Evolutionary conservation across 2,797 vertebrate genomes (phyloP), one percentile per base, ranked within the genome.

Genomic region (Acanthopagrus latus): DNA sequence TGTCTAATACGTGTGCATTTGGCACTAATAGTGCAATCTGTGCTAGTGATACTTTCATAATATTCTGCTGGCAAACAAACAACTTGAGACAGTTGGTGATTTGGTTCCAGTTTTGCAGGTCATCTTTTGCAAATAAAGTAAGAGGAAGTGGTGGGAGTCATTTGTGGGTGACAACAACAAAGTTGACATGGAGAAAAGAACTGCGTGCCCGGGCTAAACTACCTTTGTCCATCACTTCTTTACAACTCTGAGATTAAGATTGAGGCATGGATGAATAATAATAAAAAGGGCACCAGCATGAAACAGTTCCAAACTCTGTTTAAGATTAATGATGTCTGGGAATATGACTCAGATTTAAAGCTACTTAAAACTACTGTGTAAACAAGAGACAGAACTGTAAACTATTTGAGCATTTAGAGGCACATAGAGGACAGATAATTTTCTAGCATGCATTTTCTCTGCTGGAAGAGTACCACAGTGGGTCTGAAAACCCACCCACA

Each of bases 1-100:
- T 68, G 50, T 68, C 21, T 72, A 43, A 76, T 55, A 70, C 29
- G 47, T 62, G 57, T 76, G 48, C 77, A 73, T 78, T 59, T 76
- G 54, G 33, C 64, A 76, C 23, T 23, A 57, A 71, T 55, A 76
- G 64, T 59, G 54, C 62, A 64, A 25, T 62, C 74, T 74, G 55
- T 46, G 50, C 62, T 21, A 21, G 33, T 79, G 41, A 48, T 47
- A 60, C 48, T 69, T 66, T 9, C 17, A 21, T 6, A 0, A 48
- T 2, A 44, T 65, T 46, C 18, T 56, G 46, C 41, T 67, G 47
- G 63, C 46, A 48, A 86, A 43, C 50, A 48, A 17, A 60, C 41
- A 13, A 68, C 20, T 60, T 54, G 25, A 64, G 46, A 59, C 18
- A 73, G 52, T 70, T 70, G 41, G 69, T 33, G n/a, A 38, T 51